phyloP scores from a whole-genome alignment of 2,797 vertebrate genomes.

The Dendrocincla tyrannina region DNA sequence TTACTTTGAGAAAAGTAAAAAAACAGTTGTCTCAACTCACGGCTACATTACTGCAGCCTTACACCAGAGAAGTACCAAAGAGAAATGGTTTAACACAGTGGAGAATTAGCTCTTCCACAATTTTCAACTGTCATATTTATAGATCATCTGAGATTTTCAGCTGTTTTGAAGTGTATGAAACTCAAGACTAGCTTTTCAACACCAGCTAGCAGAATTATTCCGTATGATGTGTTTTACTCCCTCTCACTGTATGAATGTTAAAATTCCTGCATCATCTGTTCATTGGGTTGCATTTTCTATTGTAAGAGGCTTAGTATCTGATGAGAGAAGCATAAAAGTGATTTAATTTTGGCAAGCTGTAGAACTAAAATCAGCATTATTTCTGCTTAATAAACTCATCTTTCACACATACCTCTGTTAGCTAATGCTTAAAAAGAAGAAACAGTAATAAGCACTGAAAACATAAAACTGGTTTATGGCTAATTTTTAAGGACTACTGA shows the following conservation, averaged over 20 bases:
- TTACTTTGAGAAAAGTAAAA: not conserved
- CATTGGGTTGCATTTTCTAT: slow-evolving; percentile 54
- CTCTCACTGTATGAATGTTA: slow-evolving; percentile 31
- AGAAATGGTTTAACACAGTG: slow-evolving; percentile 18
- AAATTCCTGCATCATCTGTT: slow-evolving; percentile 53
- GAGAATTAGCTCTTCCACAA: slow-evolving; percentile 18
- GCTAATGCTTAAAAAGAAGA: slow-evolving; percentile 58
- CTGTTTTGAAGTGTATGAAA: slow-evolving; percentile 19
- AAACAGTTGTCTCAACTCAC: not conserved
- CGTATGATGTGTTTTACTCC: slow-evolving; percentile 12
- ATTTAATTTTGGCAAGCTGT: slow-evolving; percentile 65
- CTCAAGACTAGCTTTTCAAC: slow-evolving; percentile 41
- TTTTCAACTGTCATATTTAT: slow-evolving; percentile 31
- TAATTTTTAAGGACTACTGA: slow-evolving; percentile 65
- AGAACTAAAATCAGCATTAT: slow-evolving; percentile 67
- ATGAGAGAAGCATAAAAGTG: slow-evolving; percentile 67
- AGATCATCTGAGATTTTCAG: slow-evolving; percentile 50
- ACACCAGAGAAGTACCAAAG: not conserved
- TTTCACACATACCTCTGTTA: slow-evolving; percentile 61
- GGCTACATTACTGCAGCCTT: not conserved
- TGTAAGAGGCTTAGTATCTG: slow-evolving; percentile 67
- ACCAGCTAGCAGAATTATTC: slow-evolving; percentile 26
- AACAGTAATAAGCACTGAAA: slow-evolving; percentile 58
- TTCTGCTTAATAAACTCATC: slow-evolving; percentile 72
- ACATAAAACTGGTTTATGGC: slow-evolving; percentile 60